phyloP scores from a whole-genome alignment of 2,888 invertebrate genomes.

The Synergus umbraculus region DNA sequence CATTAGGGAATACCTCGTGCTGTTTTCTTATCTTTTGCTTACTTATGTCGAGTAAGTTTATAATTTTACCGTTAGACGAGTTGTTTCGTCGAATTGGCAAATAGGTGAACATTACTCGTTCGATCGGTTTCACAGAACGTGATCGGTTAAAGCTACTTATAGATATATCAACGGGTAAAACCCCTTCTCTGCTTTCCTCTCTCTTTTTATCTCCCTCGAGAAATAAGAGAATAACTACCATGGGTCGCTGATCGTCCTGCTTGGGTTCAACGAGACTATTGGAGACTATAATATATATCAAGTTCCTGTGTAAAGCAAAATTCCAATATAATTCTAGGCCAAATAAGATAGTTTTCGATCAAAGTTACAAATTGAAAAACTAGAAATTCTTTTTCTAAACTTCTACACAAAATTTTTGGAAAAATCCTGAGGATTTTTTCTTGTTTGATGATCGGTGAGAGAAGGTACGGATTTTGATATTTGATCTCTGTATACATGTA shows the following conservation, averaged over 20 bases:
- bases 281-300: conserved; percentile 34
- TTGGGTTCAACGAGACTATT: conserved; percentile 50
- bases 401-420: neutral
- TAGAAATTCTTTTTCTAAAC: neutral
- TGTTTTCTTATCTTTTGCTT: too few species aligned
- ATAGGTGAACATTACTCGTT: conserved; percentile 16
- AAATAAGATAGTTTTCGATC: neutral
- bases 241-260: conserved; percentile 62
- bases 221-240: conserved; percentile 56
- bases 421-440: too few species aligned
- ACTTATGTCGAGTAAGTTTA: neutral
- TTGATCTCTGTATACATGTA: neutral
- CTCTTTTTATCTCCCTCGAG: conserved; percentile 62
- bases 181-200: conserved; percentile 29
- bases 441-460: too few species aligned
- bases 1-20: too few species aligned
- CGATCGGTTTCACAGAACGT: conserved; percentile 38
- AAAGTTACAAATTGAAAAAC: neutral
- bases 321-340: neutral
- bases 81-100: conserved; percentile 9
- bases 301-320: neutral
- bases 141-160: conserved; percentile 31
- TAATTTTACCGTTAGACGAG: conserved; percentile 8
- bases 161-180: conserved; percentile 22
- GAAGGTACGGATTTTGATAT: too few species aligned